Base-by-base conservation (phyloP, 2,888 invertebrate species). In the Ectropis crepuscularia region DNA sequence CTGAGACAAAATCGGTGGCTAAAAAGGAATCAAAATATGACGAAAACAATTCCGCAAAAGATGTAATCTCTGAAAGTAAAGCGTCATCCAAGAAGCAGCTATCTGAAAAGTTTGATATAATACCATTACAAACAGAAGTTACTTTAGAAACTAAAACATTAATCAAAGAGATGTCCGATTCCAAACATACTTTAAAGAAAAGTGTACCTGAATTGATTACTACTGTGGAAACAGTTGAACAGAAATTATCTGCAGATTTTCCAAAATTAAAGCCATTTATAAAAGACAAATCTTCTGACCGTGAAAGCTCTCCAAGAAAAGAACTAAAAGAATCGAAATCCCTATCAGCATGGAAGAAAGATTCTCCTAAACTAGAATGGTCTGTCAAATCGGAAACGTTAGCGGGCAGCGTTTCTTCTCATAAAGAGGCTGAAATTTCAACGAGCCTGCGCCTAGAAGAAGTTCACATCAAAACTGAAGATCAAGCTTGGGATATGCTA, bases 401-500 rank as follows among this genome's bases (percentile, higher is more conserved):
- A 10, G 73, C 74, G 57, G 63, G 73, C 53, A 75, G 72, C 64
- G 12, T 65, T 38, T 63, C 77, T 5, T 47, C 64, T 9, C 76
- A 74, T 64, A 77, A 75, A 69, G 77, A 79, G 53, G 36, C 47
- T 6, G 63, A 66, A 0, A 75, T 78, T 38, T 54, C 69, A 5
- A 78, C 74, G 47, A 48, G 55, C 50, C 46, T 61, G 4, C 72
- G 70, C 53, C 74, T 76, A 60, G 70, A 65, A 61, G 72, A 73
- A 16, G 79, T 88, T 6, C 53, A 61, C 53, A 57, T 65, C 39
- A 89, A 86, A 81, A 86, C 85, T 10, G 92, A 92, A 70, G 90
- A 91, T 39, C 90, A 89, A 71, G 90, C 90, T 11, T 92, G 92
- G 92, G 89, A 92, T 68, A 80, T 92, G 83, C 82, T 92, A 51